A percentile compares a stretch with the other conserved stretches of the same genome.
Conservation (phyloP, 1,140 invertebrate genomes). For the Anagrus nilaparvatae region DNA sequence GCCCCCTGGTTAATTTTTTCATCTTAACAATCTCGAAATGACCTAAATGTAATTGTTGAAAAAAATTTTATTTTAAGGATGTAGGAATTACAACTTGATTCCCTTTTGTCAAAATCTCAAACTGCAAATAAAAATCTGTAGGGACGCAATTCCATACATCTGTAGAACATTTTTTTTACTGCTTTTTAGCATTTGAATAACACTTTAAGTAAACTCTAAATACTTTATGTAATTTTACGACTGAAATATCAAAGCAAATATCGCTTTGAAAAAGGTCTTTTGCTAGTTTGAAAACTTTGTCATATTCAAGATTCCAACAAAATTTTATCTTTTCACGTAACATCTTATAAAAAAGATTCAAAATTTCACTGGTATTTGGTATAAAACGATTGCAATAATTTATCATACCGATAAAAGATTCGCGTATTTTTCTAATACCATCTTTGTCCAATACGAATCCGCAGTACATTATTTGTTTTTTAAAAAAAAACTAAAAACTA, state of each 20-base stretch:
- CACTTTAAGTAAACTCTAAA: too few relatives aligned
- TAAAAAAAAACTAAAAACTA: not conserved
- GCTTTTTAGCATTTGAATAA: too few relatives aligned
- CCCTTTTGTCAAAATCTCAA: too few relatives aligned
- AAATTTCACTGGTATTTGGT: not conserved
- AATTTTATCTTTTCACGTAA: not conserved
- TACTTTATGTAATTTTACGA: too few relatives aligned
- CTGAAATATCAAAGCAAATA: too few relatives aligned
- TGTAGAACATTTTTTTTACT: too few relatives aligned
- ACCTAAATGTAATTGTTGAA: conserved; percentile 33
- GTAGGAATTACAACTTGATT: conserved; percentile 32
- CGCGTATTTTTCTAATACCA: not conserved
- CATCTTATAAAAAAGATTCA: not conserved
- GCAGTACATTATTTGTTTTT: not conserved
- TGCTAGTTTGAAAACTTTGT: too few relatives aligned
- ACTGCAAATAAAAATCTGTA: too few relatives aligned
- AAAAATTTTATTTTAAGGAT: conserved; percentile 17
- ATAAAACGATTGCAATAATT: not conserved
- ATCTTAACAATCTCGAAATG: conserved; percentile 44
- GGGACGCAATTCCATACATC: too few relatives aligned
- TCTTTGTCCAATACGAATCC: not conserved
- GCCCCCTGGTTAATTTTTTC: conserved; percentile 40
- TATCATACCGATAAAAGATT: not conserved
- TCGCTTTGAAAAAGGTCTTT: too few relatives aligned
- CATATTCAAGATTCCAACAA: not conserved